phyloP scores from a whole-genome alignment of 2,113 vertebrate species.

The Trichomycterus rosablanca region DNA sequence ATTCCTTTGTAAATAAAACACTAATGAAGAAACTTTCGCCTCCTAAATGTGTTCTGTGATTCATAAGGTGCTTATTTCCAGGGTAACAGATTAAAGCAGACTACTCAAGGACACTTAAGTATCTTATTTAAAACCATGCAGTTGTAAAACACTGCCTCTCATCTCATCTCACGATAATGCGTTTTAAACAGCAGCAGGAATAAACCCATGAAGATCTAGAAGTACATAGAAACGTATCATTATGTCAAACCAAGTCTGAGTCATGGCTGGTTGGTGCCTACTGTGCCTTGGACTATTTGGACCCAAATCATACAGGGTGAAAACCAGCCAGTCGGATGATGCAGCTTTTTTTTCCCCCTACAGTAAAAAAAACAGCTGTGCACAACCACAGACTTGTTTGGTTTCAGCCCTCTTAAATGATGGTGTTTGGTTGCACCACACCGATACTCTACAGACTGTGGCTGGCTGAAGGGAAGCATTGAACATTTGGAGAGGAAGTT shows the following conservation, averaged over 20 bases:
- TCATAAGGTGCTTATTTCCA: too few relatives aligned
- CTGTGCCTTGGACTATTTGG: not conserved
- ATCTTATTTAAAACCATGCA: too few relatives aligned
- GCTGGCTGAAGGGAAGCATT: conserved; percentile 35
- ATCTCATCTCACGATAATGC: too few relatives aligned
- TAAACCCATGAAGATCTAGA: not conserved
- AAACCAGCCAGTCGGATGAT: not conserved
- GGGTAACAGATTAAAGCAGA: too few relatives aligned
- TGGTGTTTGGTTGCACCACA: not conserved
- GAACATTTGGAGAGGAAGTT: conserved; percentile 47
- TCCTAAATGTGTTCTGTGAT: too few relatives aligned
- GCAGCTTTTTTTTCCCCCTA: not conserved
- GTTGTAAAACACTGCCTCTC: too few relatives aligned
- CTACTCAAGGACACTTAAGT: too few relatives aligned
- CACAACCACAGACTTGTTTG: not conserved
- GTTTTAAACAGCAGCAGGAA: too few relatives aligned
- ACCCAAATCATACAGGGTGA: not conserved
- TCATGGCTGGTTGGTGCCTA: conserved; percentile 2
- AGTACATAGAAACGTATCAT: conserved; percentile 7
- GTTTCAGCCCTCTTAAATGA: conserved; percentile 24
- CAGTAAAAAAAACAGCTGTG: not conserved
- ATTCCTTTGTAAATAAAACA: too few relatives aligned
- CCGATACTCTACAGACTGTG: conserved; percentile 35
- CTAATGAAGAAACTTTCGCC: too few relatives aligned
- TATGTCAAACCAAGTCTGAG: conserved; percentile 10